These are phyloP conservation scores for Lucilia sericata DNA, from an alignment of 1,140 invertebrate genomes.

Conservation along the genomic window DNA sequence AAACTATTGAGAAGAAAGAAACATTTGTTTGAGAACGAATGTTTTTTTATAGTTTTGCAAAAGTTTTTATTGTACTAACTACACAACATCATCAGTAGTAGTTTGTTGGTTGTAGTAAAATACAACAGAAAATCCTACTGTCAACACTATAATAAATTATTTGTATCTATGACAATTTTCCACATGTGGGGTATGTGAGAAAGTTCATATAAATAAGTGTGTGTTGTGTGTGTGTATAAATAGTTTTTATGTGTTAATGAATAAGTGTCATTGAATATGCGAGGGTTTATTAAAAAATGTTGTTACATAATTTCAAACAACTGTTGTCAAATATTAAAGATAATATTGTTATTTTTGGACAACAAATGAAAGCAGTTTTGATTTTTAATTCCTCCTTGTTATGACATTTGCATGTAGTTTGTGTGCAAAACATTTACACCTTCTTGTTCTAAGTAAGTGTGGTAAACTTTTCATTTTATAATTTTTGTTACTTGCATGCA, in stretches of 20 bases:
- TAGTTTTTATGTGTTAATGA: conserved; percentile 9
- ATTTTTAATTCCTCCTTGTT: background rate
- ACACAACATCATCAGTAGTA: background rate
- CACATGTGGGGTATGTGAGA: background rate
- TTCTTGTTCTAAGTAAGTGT: background rate
- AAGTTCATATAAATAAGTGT: too few relatives aligned
- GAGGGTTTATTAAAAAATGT: background rate
- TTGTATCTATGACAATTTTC: background rate
- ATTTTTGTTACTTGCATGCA: background rate
- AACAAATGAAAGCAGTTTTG: background rate
- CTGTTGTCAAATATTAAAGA: background rate
- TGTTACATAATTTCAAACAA: background rate
- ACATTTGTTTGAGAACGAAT: background rate
- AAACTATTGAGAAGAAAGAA: background rate
- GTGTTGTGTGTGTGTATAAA: background rate
- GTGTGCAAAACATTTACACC: background rate
- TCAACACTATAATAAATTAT: conserved; percentile 17
- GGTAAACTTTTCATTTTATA: background rate
- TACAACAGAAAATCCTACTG: background rate
- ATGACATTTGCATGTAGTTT: background rate
- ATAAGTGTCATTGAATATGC: background rate
- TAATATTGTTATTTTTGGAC: background rate
- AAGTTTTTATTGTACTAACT: background rate
- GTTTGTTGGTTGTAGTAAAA: background rate
- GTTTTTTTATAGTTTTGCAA: background rate